Conservation (phyloP, 2,888 invertebrate species). For the Callinectes sapidus region DNA sequence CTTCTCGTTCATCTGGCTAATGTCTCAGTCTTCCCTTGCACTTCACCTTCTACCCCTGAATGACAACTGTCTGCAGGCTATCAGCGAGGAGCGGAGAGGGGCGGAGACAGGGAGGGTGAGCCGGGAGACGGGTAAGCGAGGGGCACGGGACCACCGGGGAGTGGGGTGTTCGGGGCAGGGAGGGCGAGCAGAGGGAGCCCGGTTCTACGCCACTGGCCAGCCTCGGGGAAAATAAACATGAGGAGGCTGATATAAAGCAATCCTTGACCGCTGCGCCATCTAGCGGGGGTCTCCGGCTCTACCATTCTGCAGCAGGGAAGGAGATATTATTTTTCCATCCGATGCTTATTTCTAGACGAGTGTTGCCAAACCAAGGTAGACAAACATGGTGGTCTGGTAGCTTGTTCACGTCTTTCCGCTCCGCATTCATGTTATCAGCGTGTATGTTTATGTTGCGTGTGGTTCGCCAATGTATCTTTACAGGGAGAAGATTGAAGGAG, state of each 20-base stretch:
- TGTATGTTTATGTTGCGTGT: neutral
- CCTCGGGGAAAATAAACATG: slow-evolving; percentile 7
- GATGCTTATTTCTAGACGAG: slow-evolving; percentile 6
- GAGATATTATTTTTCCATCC: neutral
- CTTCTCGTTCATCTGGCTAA: neutral
- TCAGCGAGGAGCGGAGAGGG: neutral
- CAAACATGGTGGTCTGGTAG: neutral
- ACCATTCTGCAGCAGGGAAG: neutral
- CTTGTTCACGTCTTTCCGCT: neutral
- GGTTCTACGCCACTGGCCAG: neutral
- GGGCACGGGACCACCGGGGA: neutral
- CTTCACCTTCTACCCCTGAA: slow-evolving; percentile 2
- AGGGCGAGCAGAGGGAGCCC: neutral
- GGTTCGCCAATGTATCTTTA: neutral
- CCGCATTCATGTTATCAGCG: neutral
- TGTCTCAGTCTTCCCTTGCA: neutral
- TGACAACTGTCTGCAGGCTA: slow-evolving; percentile 11
- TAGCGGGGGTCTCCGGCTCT: neutral
- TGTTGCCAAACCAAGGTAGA: neutral
- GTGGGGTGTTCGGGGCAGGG: neutral
- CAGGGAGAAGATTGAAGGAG: neutral
- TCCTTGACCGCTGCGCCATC: slow-evolving; percentile 33
- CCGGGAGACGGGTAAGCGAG: neutral
- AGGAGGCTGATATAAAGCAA: slow-evolving; percentile 29
- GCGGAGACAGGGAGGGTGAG: neutral